phyloP scores from a whole-genome alignment of 1,140 invertebrate genomes.

The Ostrea denselamellosa region DNA sequence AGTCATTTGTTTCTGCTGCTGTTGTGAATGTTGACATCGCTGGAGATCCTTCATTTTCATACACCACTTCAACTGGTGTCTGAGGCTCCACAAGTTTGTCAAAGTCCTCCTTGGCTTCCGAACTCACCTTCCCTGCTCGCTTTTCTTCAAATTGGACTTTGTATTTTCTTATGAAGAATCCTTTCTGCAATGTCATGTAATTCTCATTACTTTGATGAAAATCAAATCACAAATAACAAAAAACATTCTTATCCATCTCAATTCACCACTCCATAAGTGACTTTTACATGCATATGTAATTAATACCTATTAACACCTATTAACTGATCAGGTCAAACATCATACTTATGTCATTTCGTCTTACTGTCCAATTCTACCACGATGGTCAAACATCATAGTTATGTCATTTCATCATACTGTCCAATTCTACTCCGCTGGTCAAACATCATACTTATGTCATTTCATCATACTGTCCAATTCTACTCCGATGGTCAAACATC shows the following conservation, averaged over 20 bases:
- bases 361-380: too few species aligned
- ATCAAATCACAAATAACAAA: not conserved
- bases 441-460: too few species aligned
- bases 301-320: too few species aligned
- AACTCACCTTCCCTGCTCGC: not conserved
- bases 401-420: too few species aligned
- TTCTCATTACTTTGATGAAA: not conserved
- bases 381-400: too few species aligned
- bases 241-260: not conserved
- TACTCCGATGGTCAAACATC: too few species aligned
- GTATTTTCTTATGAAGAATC: slow-evolving; percentile 20
- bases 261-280: too few species aligned
- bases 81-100: not conserved
- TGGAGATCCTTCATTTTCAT: not conserved
- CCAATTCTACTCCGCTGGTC: too few species aligned
- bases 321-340: too few species aligned
- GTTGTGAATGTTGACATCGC: not conserved
- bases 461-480: too few species aligned
- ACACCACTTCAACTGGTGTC: not conserved
- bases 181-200: not conserved
- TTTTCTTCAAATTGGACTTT: not conserved
- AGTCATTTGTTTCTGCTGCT: not conserved
- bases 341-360: too few species aligned
- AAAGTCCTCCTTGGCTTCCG: not conserved
- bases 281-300: too few species aligned